Evolutionary conservation across 2,113 vertebrate genomes (phyloP).

Genomic region (Callipepla squamata): DNA sequence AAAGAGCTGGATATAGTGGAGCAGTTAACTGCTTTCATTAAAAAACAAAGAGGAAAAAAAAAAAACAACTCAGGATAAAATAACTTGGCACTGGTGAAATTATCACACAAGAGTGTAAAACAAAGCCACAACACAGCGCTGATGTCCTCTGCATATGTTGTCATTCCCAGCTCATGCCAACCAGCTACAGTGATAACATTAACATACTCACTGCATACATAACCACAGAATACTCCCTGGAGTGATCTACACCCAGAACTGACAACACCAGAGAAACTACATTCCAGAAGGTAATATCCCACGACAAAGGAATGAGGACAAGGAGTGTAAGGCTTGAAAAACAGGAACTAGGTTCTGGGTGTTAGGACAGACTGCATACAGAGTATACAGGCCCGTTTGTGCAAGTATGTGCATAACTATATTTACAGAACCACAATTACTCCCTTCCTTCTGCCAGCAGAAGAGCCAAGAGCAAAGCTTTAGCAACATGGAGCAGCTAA

Average conservation of each 20-base stretch:
- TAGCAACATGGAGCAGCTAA: conserved; percentile 4
- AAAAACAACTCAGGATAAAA: neutral
- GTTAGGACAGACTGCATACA: conserved; percentile 26
- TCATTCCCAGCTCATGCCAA: conserved; percentile 27
- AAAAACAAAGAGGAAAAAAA: neutral
- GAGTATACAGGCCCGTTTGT: conserved; percentile 33
- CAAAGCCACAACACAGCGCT: conserved; percentile 47
- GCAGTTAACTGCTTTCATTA: neutral
- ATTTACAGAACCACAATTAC: conserved; percentile 64
- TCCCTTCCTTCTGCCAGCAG: conserved; percentile 55
- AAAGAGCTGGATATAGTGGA: neutral
- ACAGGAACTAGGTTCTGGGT: conserved; percentile 58
- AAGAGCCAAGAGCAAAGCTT: conserved; percentile 59
- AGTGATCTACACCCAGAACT: conserved; percentile 69
- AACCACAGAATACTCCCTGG: conserved; percentile 66
- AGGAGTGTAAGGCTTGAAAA: conserved; percentile 66
- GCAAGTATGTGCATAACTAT: conserved; percentile 63
- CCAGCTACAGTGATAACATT: conserved; percentile 55
- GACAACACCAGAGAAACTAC: conserved; percentile 76
- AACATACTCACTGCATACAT: conserved; percentile 23
- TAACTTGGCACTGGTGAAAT: neutral
- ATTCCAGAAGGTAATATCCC: conserved; percentile 74
- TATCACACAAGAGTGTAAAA: neutral
- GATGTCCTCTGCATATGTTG: neutral
- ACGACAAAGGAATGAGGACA: conserved; percentile 72